Conservation (phyloP, 2,888 invertebrate genomes). For the Bhutanitis thaidina region DNA sequence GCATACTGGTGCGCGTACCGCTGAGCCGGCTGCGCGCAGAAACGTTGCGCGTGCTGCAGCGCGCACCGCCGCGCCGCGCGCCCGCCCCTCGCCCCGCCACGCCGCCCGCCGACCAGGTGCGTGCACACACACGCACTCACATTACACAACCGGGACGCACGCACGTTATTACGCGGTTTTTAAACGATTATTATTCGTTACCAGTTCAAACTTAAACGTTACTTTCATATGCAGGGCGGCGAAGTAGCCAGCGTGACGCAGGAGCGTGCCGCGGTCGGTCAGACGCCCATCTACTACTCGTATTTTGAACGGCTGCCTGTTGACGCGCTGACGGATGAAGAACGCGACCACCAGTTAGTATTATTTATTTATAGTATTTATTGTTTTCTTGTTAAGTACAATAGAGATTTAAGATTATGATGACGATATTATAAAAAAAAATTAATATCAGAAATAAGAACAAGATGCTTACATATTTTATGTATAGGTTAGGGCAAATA, state of each 20-base stretch:
- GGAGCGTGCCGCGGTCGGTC: constrained; percentile 75
- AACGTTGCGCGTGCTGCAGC: constrained; percentile 55
- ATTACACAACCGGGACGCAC: constrained; percentile 38
- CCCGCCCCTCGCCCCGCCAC: constrained; percentile 35
- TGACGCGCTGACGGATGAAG: constrained; percentile 82
- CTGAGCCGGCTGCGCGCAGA: constrained; percentile 53
- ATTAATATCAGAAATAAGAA: no score
- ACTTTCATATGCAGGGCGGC: constrained; percentile 57
- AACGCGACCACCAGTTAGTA: constrained; percentile 68
- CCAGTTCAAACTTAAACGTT: no score
- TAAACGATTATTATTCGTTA: no score
- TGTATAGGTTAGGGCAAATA: no score
- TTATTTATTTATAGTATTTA: no score
- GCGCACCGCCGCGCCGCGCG: constrained; percentile 31
- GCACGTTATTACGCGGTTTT: no score
- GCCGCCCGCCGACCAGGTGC: constrained; percentile 29
- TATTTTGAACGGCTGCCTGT: constrained; percentile 84
- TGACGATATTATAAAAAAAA: no score
- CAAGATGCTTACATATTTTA: no score
- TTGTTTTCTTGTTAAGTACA: no score
- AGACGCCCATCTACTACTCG: constrained; percentile 82
- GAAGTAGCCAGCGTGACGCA: constrained; percentile 83
- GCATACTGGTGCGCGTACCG: constrained; percentile 56
- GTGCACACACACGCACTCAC: constrained; percentile 23
- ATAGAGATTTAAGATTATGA: no score